Percentiles rank a stretch among this genome's conserved stretches.
phyloP scores from a whole-genome alignment of 2,888 invertebrate species.

The Oscheius sp. region DNA sequence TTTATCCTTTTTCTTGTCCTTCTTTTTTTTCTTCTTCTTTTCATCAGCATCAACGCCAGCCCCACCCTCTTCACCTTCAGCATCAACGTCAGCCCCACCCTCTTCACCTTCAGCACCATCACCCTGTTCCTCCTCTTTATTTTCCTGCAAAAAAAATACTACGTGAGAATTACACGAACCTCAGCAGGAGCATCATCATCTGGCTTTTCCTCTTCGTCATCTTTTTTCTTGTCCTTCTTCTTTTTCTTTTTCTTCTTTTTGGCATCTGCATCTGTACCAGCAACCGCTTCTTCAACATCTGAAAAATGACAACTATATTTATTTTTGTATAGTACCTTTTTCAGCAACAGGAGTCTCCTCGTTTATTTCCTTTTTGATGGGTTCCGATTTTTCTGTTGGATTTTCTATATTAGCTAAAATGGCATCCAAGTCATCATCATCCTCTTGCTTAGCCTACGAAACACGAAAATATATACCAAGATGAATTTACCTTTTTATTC shows the following conservation, averaged over 20 bases:
- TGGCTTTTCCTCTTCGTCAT: conserved; percentile 31
- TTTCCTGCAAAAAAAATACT: conserved; percentile 32
- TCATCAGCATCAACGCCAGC: conserved; percentile 39
- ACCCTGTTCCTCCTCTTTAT: conserved; percentile 47
- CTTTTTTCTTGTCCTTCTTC: conserved; percentile 51
- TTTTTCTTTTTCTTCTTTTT: conserved; percentile 54
- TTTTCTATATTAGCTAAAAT: conserved; percentile 55
- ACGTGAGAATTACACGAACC: neutral
- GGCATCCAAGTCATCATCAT: conserved; percentile 66
- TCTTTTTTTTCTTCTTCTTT: conserved; percentile 61
- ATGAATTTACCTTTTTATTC: conserved; percentile 39
- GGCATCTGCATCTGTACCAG: conserved; percentile 30
- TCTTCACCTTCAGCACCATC: conserved; percentile 17
- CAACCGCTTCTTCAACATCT: conserved; percentile 11
- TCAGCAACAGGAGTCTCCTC: conserved; percentile 15
- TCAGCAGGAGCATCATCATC: conserved; percentile 4
- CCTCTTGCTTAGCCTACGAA: conserved; percentile 44
- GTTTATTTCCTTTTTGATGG: conserved; percentile 43
- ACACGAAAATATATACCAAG: neutral
- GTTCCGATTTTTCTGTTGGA: conserved; percentile 42
- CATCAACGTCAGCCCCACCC: conserved; percentile 32
- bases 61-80: conserved; percentile 37
- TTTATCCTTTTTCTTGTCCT: conserved; percentile 51
- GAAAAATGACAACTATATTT: neutral
- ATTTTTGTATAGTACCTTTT: neutral